Evolutionary conservation across 1,140 invertebrate species (phyloP).

Genomic region (Hermetia illucens): DNA sequence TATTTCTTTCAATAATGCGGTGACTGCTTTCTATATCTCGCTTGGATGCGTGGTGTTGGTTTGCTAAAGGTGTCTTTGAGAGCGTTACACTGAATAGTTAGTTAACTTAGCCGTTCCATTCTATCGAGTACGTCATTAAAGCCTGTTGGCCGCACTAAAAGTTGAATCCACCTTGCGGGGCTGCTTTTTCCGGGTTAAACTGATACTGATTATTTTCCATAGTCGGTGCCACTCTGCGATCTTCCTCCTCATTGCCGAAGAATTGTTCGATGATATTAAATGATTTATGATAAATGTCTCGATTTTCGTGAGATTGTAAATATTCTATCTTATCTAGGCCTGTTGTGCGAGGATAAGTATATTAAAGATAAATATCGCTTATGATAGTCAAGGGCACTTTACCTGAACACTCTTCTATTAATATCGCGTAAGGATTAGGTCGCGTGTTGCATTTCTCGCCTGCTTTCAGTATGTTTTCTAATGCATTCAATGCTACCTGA

Average conservation of each 20-base stretch:
- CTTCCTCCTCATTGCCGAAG: conserved; percentile 85
- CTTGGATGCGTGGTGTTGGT: too few relatives aligned
- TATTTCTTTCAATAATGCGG: too few relatives aligned
- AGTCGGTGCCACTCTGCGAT: conserved; percentile 66
- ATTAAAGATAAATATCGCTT: neutral
- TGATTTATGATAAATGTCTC: conserved; percentile 91
- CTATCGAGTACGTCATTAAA: too few relatives aligned
- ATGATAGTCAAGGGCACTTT: conserved; percentile 20
- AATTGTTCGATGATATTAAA: conserved; percentile 94
- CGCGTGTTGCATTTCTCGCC: conserved; percentile 67
- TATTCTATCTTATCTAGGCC: conserved; percentile 96
- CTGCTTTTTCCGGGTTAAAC: conserved; percentile 54
- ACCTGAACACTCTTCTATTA: conserved; percentile 95
- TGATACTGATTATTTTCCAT: conserved; percentile 62
- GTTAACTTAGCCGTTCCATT: too few relatives aligned
- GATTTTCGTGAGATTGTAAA: conserved; percentile 90
- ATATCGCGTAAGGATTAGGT: conserved; percentile 80
- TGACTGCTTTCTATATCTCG: too few relatives aligned
- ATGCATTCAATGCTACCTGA: conserved; percentile 90
- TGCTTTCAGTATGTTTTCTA: conserved; percentile 89
- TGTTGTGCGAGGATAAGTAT: conserved; percentile 30
- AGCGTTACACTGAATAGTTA: too few relatives aligned
- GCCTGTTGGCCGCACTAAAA: conserved; percentile 44
- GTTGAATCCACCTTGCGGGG: conserved; percentile 63
- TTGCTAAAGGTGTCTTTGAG: too few relatives aligned